Evolutionary conservation across 2,113 vertebrate genomes (phyloP).

Genomic region (Phyllostomus hastatus): DNA sequence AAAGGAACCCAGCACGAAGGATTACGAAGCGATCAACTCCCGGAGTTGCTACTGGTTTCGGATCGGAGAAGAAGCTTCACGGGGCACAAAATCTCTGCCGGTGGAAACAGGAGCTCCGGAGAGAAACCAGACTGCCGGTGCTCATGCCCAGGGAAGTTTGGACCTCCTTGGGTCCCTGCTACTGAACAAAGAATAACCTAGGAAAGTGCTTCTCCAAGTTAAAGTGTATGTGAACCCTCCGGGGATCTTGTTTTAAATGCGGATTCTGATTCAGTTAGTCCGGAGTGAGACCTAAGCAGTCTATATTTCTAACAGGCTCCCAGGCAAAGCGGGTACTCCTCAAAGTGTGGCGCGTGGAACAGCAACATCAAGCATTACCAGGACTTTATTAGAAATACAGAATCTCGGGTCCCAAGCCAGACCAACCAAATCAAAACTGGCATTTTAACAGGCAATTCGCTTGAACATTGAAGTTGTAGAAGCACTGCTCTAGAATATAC

Average conservation of each 20-base stretch:
- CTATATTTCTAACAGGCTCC: background rate
- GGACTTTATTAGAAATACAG: background rate
- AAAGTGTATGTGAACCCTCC: background rate
- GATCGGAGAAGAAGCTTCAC: conserved; percentile 7
- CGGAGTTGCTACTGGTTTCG: conserved; percentile 44
- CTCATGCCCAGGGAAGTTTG: background rate
- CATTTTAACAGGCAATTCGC: background rate
- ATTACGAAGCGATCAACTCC: conserved; percentile 57
- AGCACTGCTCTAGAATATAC: background rate
- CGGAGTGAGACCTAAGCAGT: background rate
- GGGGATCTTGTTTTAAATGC: background rate
- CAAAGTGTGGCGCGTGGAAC: background rate
- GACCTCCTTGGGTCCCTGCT: background rate
- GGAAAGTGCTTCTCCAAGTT: background rate
- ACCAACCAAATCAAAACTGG: background rate
- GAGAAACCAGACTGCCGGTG: background rate
- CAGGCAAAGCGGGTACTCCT: background rate
- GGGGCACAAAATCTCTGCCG: background rate
- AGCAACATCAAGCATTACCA: background rate
- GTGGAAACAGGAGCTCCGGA: background rate
- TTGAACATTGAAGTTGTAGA: background rate
- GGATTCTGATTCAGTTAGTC: background rate
- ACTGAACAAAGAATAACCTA: background rate
- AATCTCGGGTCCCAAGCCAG: background rate
- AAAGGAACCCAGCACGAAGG: conserved; percentile 62